phyloP scores from a whole-genome alignment of 2,113 vertebrate genomes.

The Entosphenus tridentatus region DNA sequence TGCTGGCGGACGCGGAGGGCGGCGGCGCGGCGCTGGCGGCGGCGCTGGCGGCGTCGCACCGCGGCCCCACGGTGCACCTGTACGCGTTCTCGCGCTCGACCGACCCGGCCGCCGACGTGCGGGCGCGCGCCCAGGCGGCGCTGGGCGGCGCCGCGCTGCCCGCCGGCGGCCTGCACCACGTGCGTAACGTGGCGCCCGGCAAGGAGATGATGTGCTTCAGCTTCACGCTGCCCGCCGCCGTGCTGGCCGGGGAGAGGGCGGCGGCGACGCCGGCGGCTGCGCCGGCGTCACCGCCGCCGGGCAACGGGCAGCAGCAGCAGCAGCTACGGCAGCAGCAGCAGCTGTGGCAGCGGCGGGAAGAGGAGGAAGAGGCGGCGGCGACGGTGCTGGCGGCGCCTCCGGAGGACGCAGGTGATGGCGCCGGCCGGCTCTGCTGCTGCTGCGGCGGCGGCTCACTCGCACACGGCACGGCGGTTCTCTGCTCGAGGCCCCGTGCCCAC shows the following conservation, averaged over 20 bases:
- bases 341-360: too few species aligned
- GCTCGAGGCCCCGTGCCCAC: too few species aligned
- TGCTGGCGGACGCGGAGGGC: slow-evolving; percentile 21
- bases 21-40: not conserved
- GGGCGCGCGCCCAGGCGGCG: slow-evolving; percentile 25
- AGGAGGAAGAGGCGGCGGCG: too few species aligned
- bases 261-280: not conserved
- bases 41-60: not conserved
- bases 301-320: too few species aligned
- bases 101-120: slow-evolving; percentile 34
- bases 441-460: not conserved
- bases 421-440: not conserved
- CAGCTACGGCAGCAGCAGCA: too few species aligned
- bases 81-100: slow-evolving; percentile 69
- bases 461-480: not conserved
- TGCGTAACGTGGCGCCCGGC: slow-evolving; percentile 75
- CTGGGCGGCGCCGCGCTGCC: slow-evolving; percentile 33
- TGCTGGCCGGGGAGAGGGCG: slow-evolving; percentile 30
- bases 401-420: not conserved
- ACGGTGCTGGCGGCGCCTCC: not conserved
- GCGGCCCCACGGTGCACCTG: slow-evolving; percentile 58
- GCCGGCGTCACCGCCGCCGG: too few species aligned
- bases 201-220: slow-evolving; percentile 88
- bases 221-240: slow-evolving; percentile 38
- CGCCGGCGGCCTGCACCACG: slow-evolving; percentile 36